Evolutionary conservation across 2,888 invertebrate genomes (phyloP).

Genomic region (Pardosa pseudoannulata): DNA sequence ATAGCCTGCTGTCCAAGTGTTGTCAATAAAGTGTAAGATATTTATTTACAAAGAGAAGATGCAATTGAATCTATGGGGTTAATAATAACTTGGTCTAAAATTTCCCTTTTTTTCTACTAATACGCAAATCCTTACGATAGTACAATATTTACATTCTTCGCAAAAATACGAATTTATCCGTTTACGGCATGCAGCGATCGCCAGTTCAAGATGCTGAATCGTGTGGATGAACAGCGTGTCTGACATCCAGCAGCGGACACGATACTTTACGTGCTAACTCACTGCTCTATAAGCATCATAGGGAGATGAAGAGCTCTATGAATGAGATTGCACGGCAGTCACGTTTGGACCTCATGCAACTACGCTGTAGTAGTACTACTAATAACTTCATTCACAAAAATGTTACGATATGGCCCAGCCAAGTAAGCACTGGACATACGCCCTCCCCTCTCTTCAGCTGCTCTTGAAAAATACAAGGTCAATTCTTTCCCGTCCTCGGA

Average conservation of each 20-base stretch:
- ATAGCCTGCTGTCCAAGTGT: too few relatives aligned
- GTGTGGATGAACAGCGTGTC: slow-evolving; percentile 16
- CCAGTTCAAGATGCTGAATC: slow-evolving; percentile 10
- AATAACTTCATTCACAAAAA: slow-evolving; percentile 54
- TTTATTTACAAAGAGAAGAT: too few relatives aligned
- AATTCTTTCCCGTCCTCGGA: too few relatives aligned
- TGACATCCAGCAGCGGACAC: slow-evolving; percentile 30
- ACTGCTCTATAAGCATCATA: slow-evolving; percentile 42
- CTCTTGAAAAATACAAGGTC: background rate
- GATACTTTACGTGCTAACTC: slow-evolving; percentile 47
- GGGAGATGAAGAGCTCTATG: slow-evolving; percentile 48
- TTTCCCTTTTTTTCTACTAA: too few relatives aligned
- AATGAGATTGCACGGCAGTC: slow-evolving; percentile 49
- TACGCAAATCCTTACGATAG: too few relatives aligned
- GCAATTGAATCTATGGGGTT: too few relatives aligned
- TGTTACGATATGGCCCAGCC: background rate
- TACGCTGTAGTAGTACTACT: slow-evolving; percentile 33
- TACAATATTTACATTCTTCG: background rate
- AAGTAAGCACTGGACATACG: background rate
- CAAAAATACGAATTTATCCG: background rate
- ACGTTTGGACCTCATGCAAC: slow-evolving; percentile 54
- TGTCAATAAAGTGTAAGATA: too few relatives aligned
- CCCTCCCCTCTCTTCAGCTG: background rate
- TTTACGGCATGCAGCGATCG: background rate
- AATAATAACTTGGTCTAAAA: too few relatives aligned